Evolutionary conservation across 1,140 invertebrate species (phyloP).

Genomic region (Asbolus verrucosus): DNA sequence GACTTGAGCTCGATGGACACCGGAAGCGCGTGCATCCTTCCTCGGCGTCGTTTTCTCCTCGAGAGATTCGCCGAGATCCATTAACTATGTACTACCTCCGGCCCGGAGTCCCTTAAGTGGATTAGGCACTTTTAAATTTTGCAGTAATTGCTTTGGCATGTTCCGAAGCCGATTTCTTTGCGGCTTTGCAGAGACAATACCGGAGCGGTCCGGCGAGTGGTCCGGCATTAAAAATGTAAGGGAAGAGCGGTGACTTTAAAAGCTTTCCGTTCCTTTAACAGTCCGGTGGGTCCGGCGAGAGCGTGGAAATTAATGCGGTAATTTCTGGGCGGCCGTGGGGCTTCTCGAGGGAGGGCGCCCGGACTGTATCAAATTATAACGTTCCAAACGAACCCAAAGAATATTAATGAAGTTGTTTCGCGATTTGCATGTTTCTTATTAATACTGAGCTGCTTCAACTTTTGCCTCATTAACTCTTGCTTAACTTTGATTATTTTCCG

Average conservation of each 20-base stretch:
- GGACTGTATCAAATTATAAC: conserved; percentile 38
- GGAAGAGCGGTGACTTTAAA: conserved; percentile 2
- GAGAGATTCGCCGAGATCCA: conserved; percentile 41
- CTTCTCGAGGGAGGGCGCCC: conserved; percentile 12
- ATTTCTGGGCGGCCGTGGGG: conserved; percentile 31
- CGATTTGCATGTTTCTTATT: conserved; percentile 58
- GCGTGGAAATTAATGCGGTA: conserved; percentile 46
- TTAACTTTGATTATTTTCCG: conserved; percentile 60
- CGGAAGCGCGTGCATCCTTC: background rate
- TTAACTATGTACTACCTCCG: conserved; percentile 50
- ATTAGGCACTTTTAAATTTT: conserved; percentile 29
- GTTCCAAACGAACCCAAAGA: conserved; percentile 50
- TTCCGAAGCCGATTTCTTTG: conserved; percentile 50
- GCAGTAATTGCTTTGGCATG: conserved; percentile 55
- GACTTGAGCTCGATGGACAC: no score
- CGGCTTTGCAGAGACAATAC: conserved; percentile 43
- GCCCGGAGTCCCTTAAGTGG: conserved; percentile 50
- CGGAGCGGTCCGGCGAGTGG: background rate
- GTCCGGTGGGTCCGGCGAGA: no score
- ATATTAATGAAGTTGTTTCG: conserved; percentile 60
- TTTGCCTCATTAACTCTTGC: conserved; percentile 56
- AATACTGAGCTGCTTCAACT: conserved; percentile 48
- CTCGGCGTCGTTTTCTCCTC: background rate
- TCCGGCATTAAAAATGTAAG: background rate
- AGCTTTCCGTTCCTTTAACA: background rate